These are phyloP conservation scores for Tipula unca DNA, from an alignment of 2,888 invertebrate species.

Conservation along the genomic window DNA sequence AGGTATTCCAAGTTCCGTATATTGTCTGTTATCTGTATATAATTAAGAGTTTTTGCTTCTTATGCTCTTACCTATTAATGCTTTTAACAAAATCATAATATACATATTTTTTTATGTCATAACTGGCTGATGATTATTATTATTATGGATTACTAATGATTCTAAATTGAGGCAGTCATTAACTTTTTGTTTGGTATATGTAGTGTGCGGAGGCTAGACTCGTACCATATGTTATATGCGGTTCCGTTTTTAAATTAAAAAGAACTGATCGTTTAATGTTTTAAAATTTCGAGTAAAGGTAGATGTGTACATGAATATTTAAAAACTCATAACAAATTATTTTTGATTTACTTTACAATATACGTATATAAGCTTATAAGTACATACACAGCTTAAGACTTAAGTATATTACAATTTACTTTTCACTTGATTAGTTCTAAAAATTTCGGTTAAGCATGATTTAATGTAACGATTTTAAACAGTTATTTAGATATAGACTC, in stretches of 20 bases:
- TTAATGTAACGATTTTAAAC: neutral
- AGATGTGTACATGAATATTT: neutral
- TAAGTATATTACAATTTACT: neutral
- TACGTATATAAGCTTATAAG: too few relatives aligned
- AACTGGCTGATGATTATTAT: neutral
- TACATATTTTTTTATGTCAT: too few relatives aligned
- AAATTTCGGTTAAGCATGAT: neutral
- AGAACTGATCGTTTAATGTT: too few relatives aligned
- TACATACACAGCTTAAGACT: too few relatives aligned
- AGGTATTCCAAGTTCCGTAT: neutral
- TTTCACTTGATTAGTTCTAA: neutral
- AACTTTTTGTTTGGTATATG: too few relatives aligned
- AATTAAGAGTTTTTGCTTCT: neutral
- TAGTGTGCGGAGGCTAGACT: too few relatives aligned
- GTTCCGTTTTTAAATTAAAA: neutral
- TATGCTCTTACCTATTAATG: neutral
- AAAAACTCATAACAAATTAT: neutral
- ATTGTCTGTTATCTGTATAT: neutral
- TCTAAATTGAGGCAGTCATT: too few relatives aligned
- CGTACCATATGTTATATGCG: too few relatives aligned
- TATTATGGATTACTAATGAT: too few relatives aligned
- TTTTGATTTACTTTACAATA: neutral
- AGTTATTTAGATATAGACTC: neutral
- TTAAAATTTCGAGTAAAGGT: neutral
- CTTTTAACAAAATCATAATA: too few relatives aligned